A percentile compares a stretch with the other conserved stretches of the same genome.
Evolutionary conservation across 2,888 invertebrate genomes (phyloP).

Genomic region (Adelognathus sp.): DNA sequence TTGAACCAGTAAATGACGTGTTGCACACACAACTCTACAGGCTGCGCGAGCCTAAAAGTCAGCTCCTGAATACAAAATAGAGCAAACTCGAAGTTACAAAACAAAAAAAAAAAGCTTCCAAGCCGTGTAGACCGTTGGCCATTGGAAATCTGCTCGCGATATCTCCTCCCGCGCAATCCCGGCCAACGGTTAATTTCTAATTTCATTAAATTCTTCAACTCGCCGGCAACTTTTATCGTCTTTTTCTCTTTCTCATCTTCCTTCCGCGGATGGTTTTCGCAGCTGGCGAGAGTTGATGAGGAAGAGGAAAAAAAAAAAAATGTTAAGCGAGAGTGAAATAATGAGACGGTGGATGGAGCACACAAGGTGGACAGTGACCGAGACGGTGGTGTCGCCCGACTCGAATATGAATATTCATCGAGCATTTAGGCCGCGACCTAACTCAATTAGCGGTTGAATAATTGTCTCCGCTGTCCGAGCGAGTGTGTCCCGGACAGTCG

Average conservation of each 20-base stretch:
- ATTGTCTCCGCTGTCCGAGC: constrained; percentile 71
- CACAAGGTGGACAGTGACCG: constrained; percentile 57
- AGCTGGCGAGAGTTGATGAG: constrained; percentile 24
- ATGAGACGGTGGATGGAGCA: constrained; percentile 16
- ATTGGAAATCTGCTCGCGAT: background rate
- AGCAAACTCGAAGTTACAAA: background rate
- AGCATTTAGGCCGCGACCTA: constrained; percentile 73
- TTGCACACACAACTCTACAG: no score
- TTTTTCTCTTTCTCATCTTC: constrained; percentile 40
- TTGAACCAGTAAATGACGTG: no score
- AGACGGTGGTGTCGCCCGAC: constrained; percentile 33
- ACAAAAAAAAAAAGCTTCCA: background rate
- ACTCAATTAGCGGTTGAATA: constrained; percentile 76
- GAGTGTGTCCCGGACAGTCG: constrained; percentile 39
- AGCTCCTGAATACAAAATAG: background rate
- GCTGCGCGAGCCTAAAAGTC: background rate
- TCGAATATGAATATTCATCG: constrained; percentile 76
- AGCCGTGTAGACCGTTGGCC: background rate
- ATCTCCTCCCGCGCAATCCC: background rate
- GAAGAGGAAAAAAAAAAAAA: background rate
- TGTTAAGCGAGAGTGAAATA: constrained; percentile 39
- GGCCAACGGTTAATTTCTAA: constrained; percentile 38
- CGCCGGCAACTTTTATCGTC: constrained; percentile 7
- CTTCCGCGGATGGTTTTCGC: constrained; percentile 20
- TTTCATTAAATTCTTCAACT: constrained; percentile 42